A percentile compares a stretch with the other conserved stretches of the same genome.
phyloP scores from a whole-genome alignment of 2,888 invertebrate genomes.

The Arrhopalites spinosus region DNA sequence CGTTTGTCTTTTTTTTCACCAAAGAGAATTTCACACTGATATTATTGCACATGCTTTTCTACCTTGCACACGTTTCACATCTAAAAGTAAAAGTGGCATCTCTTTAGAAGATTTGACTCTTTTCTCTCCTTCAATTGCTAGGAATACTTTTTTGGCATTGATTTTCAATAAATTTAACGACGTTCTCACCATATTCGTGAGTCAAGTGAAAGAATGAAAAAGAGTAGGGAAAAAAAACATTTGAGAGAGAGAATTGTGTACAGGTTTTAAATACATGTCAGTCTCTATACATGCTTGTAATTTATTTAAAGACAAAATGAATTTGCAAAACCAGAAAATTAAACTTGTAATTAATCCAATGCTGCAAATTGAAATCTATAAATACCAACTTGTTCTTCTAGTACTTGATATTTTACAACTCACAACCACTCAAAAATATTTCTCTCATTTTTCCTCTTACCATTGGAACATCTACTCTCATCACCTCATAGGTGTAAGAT shows the following conservation, averaged over 20 bases:
- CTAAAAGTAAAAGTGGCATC: constrained; percentile 31
- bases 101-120: constrained; percentile 8
- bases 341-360: constrained; percentile 7
- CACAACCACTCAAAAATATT: too few relatives aligned
- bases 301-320: constrained; percentile 2
- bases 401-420: too few relatives aligned
- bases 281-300: not conserved
- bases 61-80: constrained; percentile 21
- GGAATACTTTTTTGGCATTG: constrained; percentile 34
- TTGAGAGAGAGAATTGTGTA: not conserved
- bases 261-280: not conserved
- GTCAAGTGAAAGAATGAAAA: not conserved
- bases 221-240: not conserved
- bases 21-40: not conserved
- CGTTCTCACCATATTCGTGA: not conserved
- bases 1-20: not conserved
- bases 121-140: not conserved
- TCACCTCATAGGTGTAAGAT: too few relatives aligned
- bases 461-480: too few relatives aligned
- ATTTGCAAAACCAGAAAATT: constrained; percentile 5
- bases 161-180: constrained; percentile 29
- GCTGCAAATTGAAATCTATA: constrained; percentile 5
- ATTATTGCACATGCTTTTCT: constrained; percentile 25
- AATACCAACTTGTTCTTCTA: not conserved
- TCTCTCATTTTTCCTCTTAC: too few relatives aligned